Base-by-base conservation (phyloP, 2,888 invertebrate genomes). In the Julus scandinavius region DNA sequence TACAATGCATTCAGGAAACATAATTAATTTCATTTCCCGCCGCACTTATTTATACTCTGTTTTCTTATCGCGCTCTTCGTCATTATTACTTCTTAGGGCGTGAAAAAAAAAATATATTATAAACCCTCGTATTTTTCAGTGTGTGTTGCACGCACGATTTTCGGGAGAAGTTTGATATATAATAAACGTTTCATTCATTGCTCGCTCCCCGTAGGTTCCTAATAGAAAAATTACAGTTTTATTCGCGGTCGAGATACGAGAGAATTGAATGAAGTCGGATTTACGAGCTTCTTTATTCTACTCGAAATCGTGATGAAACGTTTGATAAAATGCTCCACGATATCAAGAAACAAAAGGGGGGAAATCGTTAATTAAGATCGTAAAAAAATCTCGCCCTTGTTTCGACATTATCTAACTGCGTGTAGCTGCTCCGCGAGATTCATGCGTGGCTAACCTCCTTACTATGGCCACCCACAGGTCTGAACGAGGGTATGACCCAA, bases 211-310 rank as follows among this genome's bases (percentile, higher is more conserved):
- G 20, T 29, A 72, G 63, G 20, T 72, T 72, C 63, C 63, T 72
- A 72, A 72, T 72, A 72, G 63, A 72, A 72, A 72, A 72, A 72
- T 72, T 72, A 72, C 63, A 72, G 63, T 72, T 72, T 72, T 72
- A 72, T 72, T 72, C 63, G 63, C 5, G 63, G 63, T 20, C 17
- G 63, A n/a, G 20, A 72, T 72, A 20, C 20, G 63, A 72, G 63
- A 5, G 63, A 72, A 72, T 72, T 72, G 63, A 72, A 72, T 72
- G 15, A 20, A 72, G 63, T 20, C 63, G 63, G 63, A 72, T 72
- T 72, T 72, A 72, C 63, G 63, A 72, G 63, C 63, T 72, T 72
- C 63, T 72, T 72, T 72, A 72, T 72, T 72, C 63, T 5, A 20
- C 63, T 72, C 20, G 63, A 72, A 72, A 72, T 72, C 63, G 63